Evolutionary conservation across 2,888 invertebrate genomes (phyloP), one percentile per base, ranked within the genome.

Genomic region (Macropis europaea): DNA sequence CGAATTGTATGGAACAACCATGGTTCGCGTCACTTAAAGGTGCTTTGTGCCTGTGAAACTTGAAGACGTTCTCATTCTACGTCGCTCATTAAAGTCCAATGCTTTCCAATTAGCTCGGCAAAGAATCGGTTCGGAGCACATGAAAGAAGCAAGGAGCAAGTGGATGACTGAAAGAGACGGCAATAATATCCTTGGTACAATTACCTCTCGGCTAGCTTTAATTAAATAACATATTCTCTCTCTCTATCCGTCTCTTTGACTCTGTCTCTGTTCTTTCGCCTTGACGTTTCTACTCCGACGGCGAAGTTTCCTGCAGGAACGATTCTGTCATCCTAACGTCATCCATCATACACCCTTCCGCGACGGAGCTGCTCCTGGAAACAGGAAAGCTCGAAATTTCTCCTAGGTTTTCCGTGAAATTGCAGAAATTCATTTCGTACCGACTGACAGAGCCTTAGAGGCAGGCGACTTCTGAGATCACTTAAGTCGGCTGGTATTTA

Each of bases 151-250:
- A 17, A 47, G 40, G 11, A 24, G 45, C 47, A 32, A 43, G 19
- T 42, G 50, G 34, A 32, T 50, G 54, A 56, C 26, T n/a, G 32
- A 26, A 30, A 17, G 42, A 11, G 62, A 38, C 42, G 69, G 57
- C 56, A 59, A 56, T 72, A 60, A 72, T 74, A 73, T 74, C 52
- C 36, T 56, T 38, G 56, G 32, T 76, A 64, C 60, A 68, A 66
- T 79, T 73, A 52, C 60, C 17, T 61, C 38, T 42, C 30, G 63
- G 56, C 61, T 72, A 73, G 62, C 59, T 77, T 79, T 77, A 79
- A 84, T 82, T 76, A 84, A 80, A 80, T 82, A 80, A 82, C 62
- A 61, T 61, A 47, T 69, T 56, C 67, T 48, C 32, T 59, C 50
- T 45, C 42, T 7, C n/a, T 30, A 15, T 11, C n/a, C 0, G 38